Base-by-base conservation (phyloP, 2,113 vertebrate species). In the Panthera leo region DNA sequence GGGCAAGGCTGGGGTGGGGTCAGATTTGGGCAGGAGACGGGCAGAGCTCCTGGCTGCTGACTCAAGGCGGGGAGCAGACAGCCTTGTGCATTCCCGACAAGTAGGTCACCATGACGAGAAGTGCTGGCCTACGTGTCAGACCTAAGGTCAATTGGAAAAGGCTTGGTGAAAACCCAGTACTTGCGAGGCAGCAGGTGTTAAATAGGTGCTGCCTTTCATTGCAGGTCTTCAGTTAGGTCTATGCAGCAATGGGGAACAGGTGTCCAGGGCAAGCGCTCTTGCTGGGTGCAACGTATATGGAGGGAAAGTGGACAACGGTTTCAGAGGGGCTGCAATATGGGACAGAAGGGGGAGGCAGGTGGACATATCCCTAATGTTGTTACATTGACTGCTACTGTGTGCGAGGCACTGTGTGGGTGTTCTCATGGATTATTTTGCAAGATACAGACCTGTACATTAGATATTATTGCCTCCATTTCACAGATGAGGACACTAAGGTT, bases 11-110 rank as follows among this genome's bases (percentile, higher is more conserved):
- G 12, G 14, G 83, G 63, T 34, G 45, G 80, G 89, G 63, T 68
- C 88, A 84, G 84, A 84, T 31, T 82, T 48, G 51, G 71, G 36
- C 11, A 61, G 76, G 70, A 95, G 34, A 7, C 23, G 19, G 53
- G 95, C 65, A 51, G 58, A 92, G 68, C 53, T 96, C 61, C 78
- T 12, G n/a, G 79, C 53, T 86, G 48, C 78, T 87, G 63, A 96
- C 94, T 88, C 94, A 94, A 89, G 48, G 63, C 73, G 12, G 53
- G 34, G 23, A 86, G 63, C 73, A 79, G 89, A 83, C 29, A 85
- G 67, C 29, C 45, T 34, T 88, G 61, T 42, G 53, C 86, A 80
- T 97, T 97, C 89, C 92, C 13, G 4, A 91, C 61, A 95, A 94
- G 67, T 68, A 94, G 93, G 91, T 98, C 93, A 97, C 73, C 39